Base-by-base conservation (phyloP, 2,113 vertebrate species). In the Lepisosteus osseus region DNA sequence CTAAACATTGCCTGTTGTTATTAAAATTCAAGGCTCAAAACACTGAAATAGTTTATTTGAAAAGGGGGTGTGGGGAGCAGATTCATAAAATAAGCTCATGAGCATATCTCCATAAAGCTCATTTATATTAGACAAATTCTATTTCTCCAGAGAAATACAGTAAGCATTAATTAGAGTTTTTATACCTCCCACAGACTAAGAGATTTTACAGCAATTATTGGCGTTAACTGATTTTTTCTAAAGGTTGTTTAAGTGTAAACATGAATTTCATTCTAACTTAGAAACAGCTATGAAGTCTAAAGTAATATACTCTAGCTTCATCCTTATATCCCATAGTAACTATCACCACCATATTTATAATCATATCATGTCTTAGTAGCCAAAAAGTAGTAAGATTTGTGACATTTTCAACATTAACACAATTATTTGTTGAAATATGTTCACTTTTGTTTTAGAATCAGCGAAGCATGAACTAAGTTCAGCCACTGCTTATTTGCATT, bases 111-210 rank as follows among this genome's bases (percentile, higher is more conserved):
- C 74, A n/a, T 71, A 72, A 74, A 77, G 57, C 3, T 14, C 66
- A 81, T 82, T 85, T 84, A 87, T 11, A 76, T 84, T 79, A 79
- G 12, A 77, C 72, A 82, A 78, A 86, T 70, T 57, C 29, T 74
- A 62, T 71, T 85, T 83, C 78, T 85, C 76, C 76, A 63, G 75
- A 84, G 79, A 73, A 90, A 78, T 4, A 81, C 63, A 72, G 76
- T 75, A 70, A 80, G 65, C 74, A 85, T 84, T 85, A 84, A 87
- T 85, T 84, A 88, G 78, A 62, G 72, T 74, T 83, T 69, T 76
- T 85, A 79, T 1, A 57, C 59, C 70, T 89, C 85, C 79, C 72
- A 82, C 14, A 80, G 68, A 78, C 68, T 74, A 85, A 73, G 76
- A 73, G 69, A 42, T 62, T 67, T 78, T 42, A 80, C 65, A 80